Base-by-base conservation (phyloP, 2,888 invertebrate species). In the Lasioglossum marginatum region DNA sequence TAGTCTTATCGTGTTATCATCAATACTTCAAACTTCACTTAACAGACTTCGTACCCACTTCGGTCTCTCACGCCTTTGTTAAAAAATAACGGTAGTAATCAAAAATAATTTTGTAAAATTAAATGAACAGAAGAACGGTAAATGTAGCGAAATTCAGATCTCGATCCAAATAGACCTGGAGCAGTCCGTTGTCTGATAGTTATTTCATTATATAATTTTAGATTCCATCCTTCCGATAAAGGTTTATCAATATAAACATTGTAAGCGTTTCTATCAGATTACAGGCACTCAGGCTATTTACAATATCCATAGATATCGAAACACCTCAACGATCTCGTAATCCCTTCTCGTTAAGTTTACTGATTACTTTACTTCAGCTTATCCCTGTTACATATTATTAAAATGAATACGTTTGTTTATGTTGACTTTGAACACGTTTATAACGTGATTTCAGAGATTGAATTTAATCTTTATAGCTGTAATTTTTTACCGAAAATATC, bases 171-270 rank as follows among this genome's bases (percentile, higher is more conserved):
- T 68, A 2, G 23, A 37, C 34, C 34, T 12, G 60, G 60, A 14
- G 19, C 31, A 31, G 3, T 34, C 66, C 8, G 8, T 34, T 19
- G 23, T 34, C 31, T 34, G 8, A 34, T 6, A 34, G 19, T 66
- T 66, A 66, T 23, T 73, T 77, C 2, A 19, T 37, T 52, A 48
- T 48, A 3, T 37, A 68, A 73, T 40, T 57, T 52, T 23, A 70
- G n/a, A 73, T 19, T 27, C 34, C 27, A 45, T 14, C 34, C 75
- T 23, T 79, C 34, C 16, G 16, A 68, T 48, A 14, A 23, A 23
- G 5, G 14, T 72, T 66, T 70, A 48, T 63, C 72, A 78, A 85
- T 68, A 73, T 77, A 88, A 88, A 86, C 77, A 80, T 14, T 34
- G 34, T n/a, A 82, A 70, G 82, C 80, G 73, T 60, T 37, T 48